phyloP scores from a whole-genome alignment of 2,797 vertebrate species.

The Decapterus maruadsi region DNA sequence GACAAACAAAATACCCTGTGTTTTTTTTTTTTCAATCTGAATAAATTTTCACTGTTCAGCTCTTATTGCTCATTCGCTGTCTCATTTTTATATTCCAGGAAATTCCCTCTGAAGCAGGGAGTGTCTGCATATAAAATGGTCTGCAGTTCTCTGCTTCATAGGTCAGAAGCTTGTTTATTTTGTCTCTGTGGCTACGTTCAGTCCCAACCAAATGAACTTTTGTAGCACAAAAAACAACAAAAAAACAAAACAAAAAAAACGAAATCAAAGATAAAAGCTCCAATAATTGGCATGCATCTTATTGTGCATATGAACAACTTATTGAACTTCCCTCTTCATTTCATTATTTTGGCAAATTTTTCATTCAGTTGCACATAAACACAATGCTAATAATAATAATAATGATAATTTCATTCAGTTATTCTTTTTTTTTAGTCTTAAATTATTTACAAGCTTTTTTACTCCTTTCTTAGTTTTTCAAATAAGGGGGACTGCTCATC shows the following conservation, averaged over 20 bases:
- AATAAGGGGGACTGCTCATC: conserved; percentile 27
- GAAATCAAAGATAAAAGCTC: conserved; percentile 40
- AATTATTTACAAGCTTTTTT: conserved; percentile 30
- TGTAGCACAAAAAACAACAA: conserved; percentile 60
- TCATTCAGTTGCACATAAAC: conserved; percentile 38
- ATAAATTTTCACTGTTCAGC: conserved; percentile 91
- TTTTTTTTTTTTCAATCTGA: conserved; percentile 74
- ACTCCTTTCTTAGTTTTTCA: conserved; percentile 3
- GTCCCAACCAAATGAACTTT: conserved; percentile 88
- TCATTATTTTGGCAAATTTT: conserved; percentile 39
- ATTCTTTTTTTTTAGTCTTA: conserved; percentile 28
- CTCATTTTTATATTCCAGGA: conserved; percentile 99
- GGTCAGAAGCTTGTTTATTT: conserved; percentile 99
- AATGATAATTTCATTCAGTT: conserved; percentile 25
- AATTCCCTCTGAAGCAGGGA: conserved; percentile 99
- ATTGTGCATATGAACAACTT: conserved; percentile 65
- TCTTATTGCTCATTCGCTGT: conserved; percentile 99
- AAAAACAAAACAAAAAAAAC: conserved; percentile 5
- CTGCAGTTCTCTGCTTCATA: conserved; percentile 99
- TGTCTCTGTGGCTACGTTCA: conserved; percentile 99
- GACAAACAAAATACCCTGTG: conserved; percentile 59
- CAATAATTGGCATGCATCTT: conserved; percentile 81
- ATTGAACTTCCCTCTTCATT: conserved; percentile 56
- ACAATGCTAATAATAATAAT: conserved; percentile 56
- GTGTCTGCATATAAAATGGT: conserved; percentile 99